Conservation (phyloP, 2,888 invertebrate genomes). For the Lordiphosa fenestrarum region DNA sequence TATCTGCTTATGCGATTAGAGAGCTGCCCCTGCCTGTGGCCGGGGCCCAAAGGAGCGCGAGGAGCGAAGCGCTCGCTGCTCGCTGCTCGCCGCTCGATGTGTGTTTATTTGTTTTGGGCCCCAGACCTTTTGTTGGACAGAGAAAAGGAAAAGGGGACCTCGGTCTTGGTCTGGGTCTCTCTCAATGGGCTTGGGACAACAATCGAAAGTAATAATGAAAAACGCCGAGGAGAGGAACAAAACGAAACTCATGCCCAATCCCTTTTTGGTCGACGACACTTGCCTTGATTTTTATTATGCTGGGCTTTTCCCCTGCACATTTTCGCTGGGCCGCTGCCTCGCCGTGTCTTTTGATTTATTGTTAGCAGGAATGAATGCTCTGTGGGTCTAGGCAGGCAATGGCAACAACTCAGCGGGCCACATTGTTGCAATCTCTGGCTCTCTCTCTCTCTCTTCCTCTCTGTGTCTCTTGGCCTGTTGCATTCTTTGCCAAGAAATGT, state of each 20-base stretch:
- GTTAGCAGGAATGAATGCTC: slow-evolving; percentile 56
- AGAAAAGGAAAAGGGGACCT: slow-evolving; percentile 12
- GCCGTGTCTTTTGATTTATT: slow-evolving; percentile 65
- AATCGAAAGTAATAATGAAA: slow-evolving; percentile 73
- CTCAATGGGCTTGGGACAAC: slow-evolving; percentile 59
- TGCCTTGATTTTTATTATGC: slow-evolving; percentile 72
- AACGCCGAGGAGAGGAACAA: slow-evolving; percentile 42
- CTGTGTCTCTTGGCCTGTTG: slow-evolving; percentile 37
- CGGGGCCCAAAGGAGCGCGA: slow-evolving; percentile 19
- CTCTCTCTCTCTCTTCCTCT: slow-evolving; percentile 18
- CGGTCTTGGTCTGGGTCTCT: slow-evolving; percentile 16
- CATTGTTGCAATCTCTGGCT: slow-evolving; percentile 25
- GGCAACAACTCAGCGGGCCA: slow-evolving; percentile 23
- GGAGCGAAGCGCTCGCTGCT: slow-evolving; percentile 50
- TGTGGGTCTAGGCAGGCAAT: slow-evolving; percentile 26
- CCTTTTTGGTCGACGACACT: slow-evolving; percentile 53
- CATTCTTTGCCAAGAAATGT: slow-evolving; percentile 42
- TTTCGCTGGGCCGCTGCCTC: slow-evolving; percentile 37
- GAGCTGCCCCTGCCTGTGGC: slow-evolving; percentile 17
- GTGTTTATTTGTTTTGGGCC: slow-evolving; percentile 65
- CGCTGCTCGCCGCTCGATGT: slow-evolving; percentile 5
- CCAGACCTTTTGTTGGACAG: slow-evolving; percentile 28
- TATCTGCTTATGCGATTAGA: slow-evolving; percentile 69
- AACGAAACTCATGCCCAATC: slow-evolving; percentile 7
- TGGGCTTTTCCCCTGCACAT: slow-evolving; percentile 33